These are phyloP conservation scores for Aporrectodea caliginosa DNA, from an alignment of 1,140 invertebrate genomes.

Conservation along the genomic window DNA sequence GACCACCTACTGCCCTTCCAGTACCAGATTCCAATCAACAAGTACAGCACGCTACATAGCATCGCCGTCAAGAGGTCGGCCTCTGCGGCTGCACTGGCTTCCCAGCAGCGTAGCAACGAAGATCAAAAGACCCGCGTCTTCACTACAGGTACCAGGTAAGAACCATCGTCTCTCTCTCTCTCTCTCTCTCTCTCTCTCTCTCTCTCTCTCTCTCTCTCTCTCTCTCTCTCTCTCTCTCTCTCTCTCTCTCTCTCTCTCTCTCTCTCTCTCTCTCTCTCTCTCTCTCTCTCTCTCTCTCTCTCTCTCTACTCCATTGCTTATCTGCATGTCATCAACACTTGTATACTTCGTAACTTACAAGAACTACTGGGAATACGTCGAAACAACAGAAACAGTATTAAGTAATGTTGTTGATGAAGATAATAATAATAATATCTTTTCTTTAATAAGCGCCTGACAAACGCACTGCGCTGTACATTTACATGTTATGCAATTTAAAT, in stretches of 20 bases:
- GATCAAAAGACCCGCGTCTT: neutral
- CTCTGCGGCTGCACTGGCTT: neutral
- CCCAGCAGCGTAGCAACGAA: neutral
- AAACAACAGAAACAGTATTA: too few species aligned
- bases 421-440: too few species aligned
- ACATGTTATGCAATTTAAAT: too few species aligned
- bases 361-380: too few species aligned
- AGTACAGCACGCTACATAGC: neutral
- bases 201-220: conserved; percentile 23
- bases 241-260: conserved; percentile 14
- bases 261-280: conserved; percentile 22
- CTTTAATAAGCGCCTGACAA: too few species aligned
- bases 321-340: too few species aligned
- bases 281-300: neutral
- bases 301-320: neutral
- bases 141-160: neutral
- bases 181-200: conserved; percentile 21
- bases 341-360: too few species aligned
- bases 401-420: too few species aligned
- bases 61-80: neutral
- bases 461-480: too few species aligned
- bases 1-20: neutral
- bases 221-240: conserved; percentile 24
- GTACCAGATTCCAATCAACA: neutral
- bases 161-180: neutral